Percentiles rank a stretch among this genome's conserved stretches.
These are phyloP conservation scores for Petrophora chlorosata DNA, from an alignment of 2,888 invertebrate genomes.

Conservation along the genomic window DNA sequence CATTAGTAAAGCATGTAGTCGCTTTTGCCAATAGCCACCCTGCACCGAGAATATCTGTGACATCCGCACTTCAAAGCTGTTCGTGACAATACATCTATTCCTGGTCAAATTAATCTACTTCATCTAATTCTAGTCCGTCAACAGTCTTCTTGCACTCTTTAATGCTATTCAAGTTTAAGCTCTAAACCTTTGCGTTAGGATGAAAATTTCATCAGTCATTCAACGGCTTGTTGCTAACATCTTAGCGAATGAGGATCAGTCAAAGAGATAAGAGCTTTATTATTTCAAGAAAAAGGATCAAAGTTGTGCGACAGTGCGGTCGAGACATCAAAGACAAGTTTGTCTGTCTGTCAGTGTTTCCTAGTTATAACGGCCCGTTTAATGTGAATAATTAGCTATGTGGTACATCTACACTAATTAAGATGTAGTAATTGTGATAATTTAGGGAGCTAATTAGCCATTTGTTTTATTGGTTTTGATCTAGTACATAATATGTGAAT, in stretches of 20 bases:
- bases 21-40: background rate
- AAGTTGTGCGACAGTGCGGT: no score
- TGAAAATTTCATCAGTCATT: background rate
- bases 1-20: background rate
- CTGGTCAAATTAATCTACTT: slow-evolving; percentile 4
- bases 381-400: slow-evolving; percentile 19
- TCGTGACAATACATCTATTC: slow-evolving; percentile 9
- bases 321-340: slow-evolving; percentile 16
- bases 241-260: no score
- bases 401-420: slow-evolving; percentile 16
- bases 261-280: no score
- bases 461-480: no score
- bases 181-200: background rate
- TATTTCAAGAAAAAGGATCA: no score
- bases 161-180: background rate
- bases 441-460: background rate
- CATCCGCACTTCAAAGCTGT: background rate
- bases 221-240: no score
- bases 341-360: slow-evolving; percentile 15
- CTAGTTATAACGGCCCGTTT: slow-evolving; percentile 20
- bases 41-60: no score
- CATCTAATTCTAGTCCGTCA: slow-evolving; percentile 6
- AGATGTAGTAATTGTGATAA: slow-evolving; percentile 10
- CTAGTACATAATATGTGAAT: no score
- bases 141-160: background rate